A percentile compares a stretch with the other conserved stretches of the same genome.
Conservation (phyloP, 2,797 vertebrate species). For the Anas bernieri region DNA sequence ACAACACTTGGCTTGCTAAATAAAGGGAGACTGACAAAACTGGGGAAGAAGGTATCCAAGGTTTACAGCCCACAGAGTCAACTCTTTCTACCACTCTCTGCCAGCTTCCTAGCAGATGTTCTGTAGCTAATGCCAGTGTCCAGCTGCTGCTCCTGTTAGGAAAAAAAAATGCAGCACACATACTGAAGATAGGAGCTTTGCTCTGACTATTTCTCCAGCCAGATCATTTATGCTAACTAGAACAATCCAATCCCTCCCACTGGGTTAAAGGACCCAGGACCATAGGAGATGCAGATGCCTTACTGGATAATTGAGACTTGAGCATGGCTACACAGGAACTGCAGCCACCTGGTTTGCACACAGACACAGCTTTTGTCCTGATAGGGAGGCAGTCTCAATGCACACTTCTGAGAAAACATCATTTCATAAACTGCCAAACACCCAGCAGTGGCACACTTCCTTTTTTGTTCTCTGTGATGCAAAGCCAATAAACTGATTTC, state of each 20-base stretch:
- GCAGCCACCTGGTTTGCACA: slow-evolving; percentile 32
- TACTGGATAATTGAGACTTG: background rate
- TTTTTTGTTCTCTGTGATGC: background rate
- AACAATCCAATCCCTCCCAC: background rate
- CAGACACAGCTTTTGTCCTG: background rate
- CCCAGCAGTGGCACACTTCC: background rate
- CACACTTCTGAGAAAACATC: background rate
- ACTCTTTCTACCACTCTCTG: background rate
- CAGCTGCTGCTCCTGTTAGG: background rate
- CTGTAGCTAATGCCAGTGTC: background rate
- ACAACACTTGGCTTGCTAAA: background rate
- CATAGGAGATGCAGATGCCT: background rate
- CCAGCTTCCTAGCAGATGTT: slow-evolving; percentile 20
- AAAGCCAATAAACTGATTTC: background rate
- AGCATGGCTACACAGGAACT: slow-evolving; percentile 24
- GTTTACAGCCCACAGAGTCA: background rate
- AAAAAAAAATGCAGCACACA: background rate
- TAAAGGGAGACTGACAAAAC: background rate
- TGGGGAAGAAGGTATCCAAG: background rate
- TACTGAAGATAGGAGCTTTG: slow-evolving; percentile 3
- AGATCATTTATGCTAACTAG: background rate
- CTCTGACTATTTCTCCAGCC: background rate
- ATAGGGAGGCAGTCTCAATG: background rate
- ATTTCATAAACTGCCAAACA: background rate
- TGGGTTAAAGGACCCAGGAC: background rate